Conservation (phyloP, 2,797 vertebrate genomes). For the Dallia pectoralis region DNA sequence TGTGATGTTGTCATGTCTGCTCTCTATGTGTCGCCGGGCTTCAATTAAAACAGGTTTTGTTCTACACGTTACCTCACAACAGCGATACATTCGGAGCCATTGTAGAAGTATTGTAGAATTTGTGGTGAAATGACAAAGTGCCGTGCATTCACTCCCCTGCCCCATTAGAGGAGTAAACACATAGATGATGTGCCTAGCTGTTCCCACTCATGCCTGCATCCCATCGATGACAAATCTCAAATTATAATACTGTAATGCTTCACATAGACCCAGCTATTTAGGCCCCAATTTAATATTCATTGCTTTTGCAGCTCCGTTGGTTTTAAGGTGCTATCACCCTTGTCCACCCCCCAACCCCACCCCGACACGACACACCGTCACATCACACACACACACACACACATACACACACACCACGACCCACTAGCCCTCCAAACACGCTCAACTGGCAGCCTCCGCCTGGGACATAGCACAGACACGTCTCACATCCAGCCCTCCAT, state of each 20-base stretch:
- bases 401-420: constrained; percentile 62
- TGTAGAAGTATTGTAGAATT: constrained; percentile 45
- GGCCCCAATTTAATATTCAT: constrained; percentile 82
- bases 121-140: constrained; percentile 41
- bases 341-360: constrained; percentile 73
- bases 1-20: not conserved
- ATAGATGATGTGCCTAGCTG: constrained; percentile 65
- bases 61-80: constrained; percentile 23
- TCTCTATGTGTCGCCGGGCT: not conserved
- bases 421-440: constrained; percentile 50
- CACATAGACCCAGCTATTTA: constrained; percentile 79
- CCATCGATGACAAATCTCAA: constrained; percentile 77
- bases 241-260: constrained; percentile 80
- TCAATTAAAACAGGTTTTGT: not conserved
- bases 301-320: constrained; percentile 82
- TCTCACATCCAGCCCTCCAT: constrained; percentile 53
- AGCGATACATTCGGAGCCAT: constrained; percentile 25
- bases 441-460: constrained; percentile 63
- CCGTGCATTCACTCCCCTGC: constrained; percentile 53
- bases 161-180: constrained; percentile 58
- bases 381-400: too few relatives aligned
- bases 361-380: constrained; percentile 65
- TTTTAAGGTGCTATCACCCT: constrained; percentile 79
- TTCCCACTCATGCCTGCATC: constrained; percentile 69
- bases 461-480: constrained; percentile 40